A percentile compares a stretch with the other conserved stretches of the same genome.
Conservation (phyloP, 2,797 vertebrate species). For the Acanthornis magna region DNA sequence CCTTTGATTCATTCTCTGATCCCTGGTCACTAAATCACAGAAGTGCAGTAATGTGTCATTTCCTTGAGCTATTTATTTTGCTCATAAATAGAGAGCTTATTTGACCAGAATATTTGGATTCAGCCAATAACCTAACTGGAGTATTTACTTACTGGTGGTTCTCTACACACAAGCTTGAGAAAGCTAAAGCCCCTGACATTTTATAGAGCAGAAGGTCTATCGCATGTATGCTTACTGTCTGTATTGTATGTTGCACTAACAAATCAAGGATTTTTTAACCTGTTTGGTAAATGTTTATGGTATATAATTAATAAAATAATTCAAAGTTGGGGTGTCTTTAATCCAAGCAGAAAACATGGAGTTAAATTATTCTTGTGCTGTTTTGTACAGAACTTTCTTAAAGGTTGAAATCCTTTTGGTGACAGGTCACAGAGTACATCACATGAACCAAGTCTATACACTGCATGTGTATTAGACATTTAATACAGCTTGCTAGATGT, state of each 20-base stretch:
- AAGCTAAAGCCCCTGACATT: background rate
- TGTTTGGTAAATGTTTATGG: background rate
- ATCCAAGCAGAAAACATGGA: background rate
- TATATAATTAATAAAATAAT: background rate
- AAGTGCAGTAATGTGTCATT: background rate
- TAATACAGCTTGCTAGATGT: background rate
- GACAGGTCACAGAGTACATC: background rate
- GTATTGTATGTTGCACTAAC: background rate
- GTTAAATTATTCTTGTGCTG: background rate
- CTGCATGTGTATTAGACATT: background rate
- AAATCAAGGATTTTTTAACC: background rate
- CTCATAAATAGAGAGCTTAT: background rate
- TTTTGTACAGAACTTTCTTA: background rate
- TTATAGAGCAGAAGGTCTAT: background rate
- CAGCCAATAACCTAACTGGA: background rate
- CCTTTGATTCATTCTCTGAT: background rate
- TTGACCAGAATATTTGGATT: background rate
- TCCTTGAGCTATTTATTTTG: background rate
- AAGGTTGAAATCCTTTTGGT: background rate
- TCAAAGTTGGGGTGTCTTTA: background rate
- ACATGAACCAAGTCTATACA: background rate
- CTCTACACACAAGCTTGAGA: background rate
- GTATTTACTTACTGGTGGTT: background rate
- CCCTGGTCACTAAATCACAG: background rate
- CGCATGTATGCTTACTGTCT: background rate